Evolutionary conservation across 2,797 vertebrate species (phyloP), one percentile per base, ranked within the genome.

Genomic region (Toxotes lorentzi): DNA sequence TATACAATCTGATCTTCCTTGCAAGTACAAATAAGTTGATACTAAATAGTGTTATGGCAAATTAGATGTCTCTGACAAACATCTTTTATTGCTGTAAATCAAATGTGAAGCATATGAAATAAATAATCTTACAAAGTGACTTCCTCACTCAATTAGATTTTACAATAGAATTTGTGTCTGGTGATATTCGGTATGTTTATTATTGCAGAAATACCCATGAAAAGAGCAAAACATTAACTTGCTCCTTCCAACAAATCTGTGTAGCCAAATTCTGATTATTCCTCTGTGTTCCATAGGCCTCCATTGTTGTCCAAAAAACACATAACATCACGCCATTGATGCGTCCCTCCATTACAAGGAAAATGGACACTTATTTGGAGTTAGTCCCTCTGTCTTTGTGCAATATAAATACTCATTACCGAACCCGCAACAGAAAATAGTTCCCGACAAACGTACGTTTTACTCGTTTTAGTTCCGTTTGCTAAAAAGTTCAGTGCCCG

Each of bases 351-450:
- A 32, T 56, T 10, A 32, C 16, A 8, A 63, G 32, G n/a, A 65
- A 35, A 48, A 43, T 43, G 40, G 12, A 41, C 56, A 14, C 23
- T 70, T 66, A 58, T 50, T 68, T 32, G 45, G 16, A 70, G 14
- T 67, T 19, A 54, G 12, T 68, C 45, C 23, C 41, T 23, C n/a
- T 1, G 0, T 66, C 16, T 35, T 27, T 34, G 24, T 64, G 23
- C 30, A 1, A 14, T 13, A 34, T 13, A 34, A 54, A 74, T 53
- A 27, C 13, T 47, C 2, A 14, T 17, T 1, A 47, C n/a, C 19
- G 53, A 54, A 62, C 5, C 32, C 27, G 21, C 7, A 2, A n/a
- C 50, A 2, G 12, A 53, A 60, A 69, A 76, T 48, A 32, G 8
- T 43, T 30, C 7, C 16, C 7, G 14, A 5, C 12, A 23, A 60